These are phyloP conservation scores for Lerema accius DNA, from an alignment of 1,140 invertebrate species.

Conservation along the genomic window DNA sequence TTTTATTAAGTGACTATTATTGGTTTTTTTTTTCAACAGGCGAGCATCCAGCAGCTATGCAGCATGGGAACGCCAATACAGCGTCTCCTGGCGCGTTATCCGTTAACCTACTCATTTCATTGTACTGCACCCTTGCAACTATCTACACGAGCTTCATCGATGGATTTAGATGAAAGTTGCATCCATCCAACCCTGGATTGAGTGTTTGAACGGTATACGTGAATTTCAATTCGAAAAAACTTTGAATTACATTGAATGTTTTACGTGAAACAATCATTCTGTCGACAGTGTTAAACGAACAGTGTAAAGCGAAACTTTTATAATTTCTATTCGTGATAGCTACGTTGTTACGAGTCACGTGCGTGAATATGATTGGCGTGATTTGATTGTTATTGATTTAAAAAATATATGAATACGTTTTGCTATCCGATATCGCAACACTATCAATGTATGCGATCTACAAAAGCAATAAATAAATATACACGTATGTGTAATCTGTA, in stretches of 20 bases:
- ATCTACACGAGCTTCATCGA: constrained; percentile 75
- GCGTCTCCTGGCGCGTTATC: constrained; percentile 77
- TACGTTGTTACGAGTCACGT: background rate
- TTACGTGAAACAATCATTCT: background rate
- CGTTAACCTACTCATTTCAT: constrained; percentile 77
- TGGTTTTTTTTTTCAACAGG: constrained; percentile 83
- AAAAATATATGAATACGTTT: no score
- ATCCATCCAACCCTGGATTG: constrained; percentile 26
- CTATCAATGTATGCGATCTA: no score
- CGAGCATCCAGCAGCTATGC: constrained; percentile 93
- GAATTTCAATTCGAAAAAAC: background rate
- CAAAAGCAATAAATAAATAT: no score
- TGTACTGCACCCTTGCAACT: constrained; percentile 78
- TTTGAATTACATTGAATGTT: background rate
- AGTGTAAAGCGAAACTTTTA: background rate
- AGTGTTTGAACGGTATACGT: constrained; percentile 9
- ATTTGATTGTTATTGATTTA: no score
- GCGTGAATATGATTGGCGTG: background rate
- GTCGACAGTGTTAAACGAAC: background rate
- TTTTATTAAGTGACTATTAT: background rate
- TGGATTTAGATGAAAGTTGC: constrained; percentile 79
- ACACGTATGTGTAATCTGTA: background rate
- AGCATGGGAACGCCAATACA: constrained; percentile 86
- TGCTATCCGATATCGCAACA: no score
- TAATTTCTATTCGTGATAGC: background rate